Evolutionary conservation across 1,140 invertebrate species (phyloP), one percentile per base, ranked within the genome.

Genomic region (Drosophila kepulauana): DNA sequence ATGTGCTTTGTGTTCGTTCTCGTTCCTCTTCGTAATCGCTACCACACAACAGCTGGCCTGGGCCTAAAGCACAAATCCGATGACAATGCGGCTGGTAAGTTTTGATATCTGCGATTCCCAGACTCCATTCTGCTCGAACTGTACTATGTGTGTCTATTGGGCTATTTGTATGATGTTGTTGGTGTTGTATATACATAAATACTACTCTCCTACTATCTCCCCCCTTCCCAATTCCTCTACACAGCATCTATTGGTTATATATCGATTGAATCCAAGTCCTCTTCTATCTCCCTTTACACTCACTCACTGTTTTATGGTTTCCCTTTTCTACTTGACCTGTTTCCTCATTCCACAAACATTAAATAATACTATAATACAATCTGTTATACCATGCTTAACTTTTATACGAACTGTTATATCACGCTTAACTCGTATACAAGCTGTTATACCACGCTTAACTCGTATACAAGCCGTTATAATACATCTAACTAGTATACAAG

Each of bases 61-160:
- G 84, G 84, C 62, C 72, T 89, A 68, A 88, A 79, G 67, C 82
- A 88, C 51, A 88, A 88, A 54, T 64, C 63, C 45, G 84, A 88
- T 65, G 66, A 82, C 41, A 75, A 63, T 67, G 70, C 59, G 25
- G 66, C 66, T 68, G 84, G 84, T 88, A 88, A 88, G 84, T 87
- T 48, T 69, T 54, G 2, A 38, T 38, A 28, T 57, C 49, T 52
- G 33, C 41, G 30, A 58, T 61, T 58, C 20, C 38, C 56, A 33
- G 35, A 38, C 10, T 69, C 28, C 61, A 30, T 52, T 57, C 35
- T 64, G 46, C 41, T 64, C 16, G 70, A 15, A 15, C 49, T 70
- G 69, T 78, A 20, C 49, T 70, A 63, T 78, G 13, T 65, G 59
- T 69, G 20, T 20, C 43, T 35, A 4, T 64, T 52, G 68, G 58